Evolutionary conservation across 2,888 invertebrate genomes (phyloP), one percentile per base, ranked within the genome.

Genomic region (Aphodius sticticus): DNA sequence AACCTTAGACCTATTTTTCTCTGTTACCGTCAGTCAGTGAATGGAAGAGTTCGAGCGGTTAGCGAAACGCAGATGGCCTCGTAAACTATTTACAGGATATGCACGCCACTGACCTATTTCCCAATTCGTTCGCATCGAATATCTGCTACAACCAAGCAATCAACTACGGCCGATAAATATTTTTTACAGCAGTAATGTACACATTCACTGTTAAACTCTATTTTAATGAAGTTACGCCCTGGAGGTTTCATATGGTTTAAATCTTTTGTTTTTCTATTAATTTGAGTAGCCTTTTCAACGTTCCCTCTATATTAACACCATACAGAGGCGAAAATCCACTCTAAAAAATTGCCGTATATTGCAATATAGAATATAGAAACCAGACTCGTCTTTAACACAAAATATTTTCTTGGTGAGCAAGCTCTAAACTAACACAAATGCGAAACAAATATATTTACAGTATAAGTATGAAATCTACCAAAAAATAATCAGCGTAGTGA

Each of bases 71-170:
- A 53, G 7, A 53, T 53, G 53, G 53, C 53, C 53, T 53, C 53
- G 53, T 7, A 7, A 53, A 53, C 53, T 53, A 53, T 53, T 53
- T 53, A 53, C 53, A 53, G 53, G 53, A 53, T 53, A 53, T 53
- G 53, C 53, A 53, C 53, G 53, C 53, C 53, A 53, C 53, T 53
- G 53, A 53, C 53, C 53, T 53, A 53, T 53, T 53, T 53, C 53
- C 53, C 53, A 53, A 53, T 53, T 53, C 53, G 53, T 53, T 53
- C 12, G 53, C 53, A 53, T 9, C 12, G 53, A 53, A 53, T 53
- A 53, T 53, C 53, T 53, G 53, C 53, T 53, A 53, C 53, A 53
- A 53, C 53, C 53, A 53, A 53, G 53, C 53, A 26, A 26, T 26
- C 26, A 5, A 12, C 53, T 53, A 53, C 12, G 7, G 53, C 53